Evolutionary conservation across 2,888 invertebrate species (phyloP).

Genomic region (Eupithecia centaureata): DNA sequence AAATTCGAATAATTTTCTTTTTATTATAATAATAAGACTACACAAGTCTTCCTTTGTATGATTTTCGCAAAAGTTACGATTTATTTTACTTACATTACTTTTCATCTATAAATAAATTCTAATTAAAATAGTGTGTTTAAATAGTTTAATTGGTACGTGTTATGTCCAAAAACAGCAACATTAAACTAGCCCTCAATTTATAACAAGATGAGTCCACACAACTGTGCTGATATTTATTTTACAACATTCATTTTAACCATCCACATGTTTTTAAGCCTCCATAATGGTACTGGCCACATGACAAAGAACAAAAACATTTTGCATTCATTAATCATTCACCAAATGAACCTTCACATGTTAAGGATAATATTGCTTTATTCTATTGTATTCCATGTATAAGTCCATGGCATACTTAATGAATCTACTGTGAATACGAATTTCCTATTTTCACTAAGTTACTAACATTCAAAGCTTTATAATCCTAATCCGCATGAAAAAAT

Average conservation of each 20-base stretch:
- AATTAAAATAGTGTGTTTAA: constrained; percentile 22
- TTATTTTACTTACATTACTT: not conserved
- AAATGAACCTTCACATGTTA: constrained; percentile 19
- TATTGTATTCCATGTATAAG: constrained; percentile 28
- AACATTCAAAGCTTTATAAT: constrained; percentile 75
- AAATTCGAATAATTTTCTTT: constrained; percentile 11
- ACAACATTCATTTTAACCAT: not conserved
- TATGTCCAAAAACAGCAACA: constrained; percentile 1
- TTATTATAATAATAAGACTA: constrained; percentile 3
- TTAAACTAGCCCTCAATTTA: not conserved
- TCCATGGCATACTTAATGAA: constrained; percentile 44
- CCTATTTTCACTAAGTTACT: constrained; percentile 54
- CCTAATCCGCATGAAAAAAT: constrained; percentile 73
- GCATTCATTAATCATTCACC: constrained; percentile 2
- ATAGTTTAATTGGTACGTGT: not conserved
- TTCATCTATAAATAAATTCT: constrained; percentile 15
- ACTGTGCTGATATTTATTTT: not conserved
- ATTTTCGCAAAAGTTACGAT: not conserved
- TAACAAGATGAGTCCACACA: not conserved
- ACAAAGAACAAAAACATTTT: not conserved
- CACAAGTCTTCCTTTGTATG: constrained; percentile 6
- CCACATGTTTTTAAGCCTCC: not conserved
- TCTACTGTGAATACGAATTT: constrained; percentile 62
- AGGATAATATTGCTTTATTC: constrained; percentile 41
- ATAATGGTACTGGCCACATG: not conserved